Conservation (phyloP, 2,888 invertebrate genomes). For the Pristionchus arcanus region DNA sequence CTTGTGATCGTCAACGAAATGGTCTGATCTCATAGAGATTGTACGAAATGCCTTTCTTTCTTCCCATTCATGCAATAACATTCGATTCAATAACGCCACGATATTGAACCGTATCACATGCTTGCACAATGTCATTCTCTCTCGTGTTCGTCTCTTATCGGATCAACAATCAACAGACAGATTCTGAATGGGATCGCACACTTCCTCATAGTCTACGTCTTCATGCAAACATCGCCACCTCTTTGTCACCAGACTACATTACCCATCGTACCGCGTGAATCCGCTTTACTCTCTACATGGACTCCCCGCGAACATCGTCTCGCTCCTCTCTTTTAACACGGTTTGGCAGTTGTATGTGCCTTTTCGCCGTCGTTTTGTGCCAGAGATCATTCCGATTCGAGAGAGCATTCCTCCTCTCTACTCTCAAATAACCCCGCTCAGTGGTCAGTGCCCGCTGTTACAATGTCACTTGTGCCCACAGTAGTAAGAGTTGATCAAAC, state of each 20-base stretch:
- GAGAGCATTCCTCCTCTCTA: neutral
- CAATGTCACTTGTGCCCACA: constrained; percentile 16
- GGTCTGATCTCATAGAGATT: neutral
- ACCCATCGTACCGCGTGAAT: neutral
- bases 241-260: constrained; percentile 14
- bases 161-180: neutral
- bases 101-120: constrained; percentile 6
- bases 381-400: neutral
- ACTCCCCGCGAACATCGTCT: neutral
- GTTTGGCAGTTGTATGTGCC: neutral
- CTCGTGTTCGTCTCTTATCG: neutral
- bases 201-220: neutral
- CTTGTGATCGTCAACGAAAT: constrained; percentile 1
- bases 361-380: neutral
- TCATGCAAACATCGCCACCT: neutral
- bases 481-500: constrained; percentile 44
- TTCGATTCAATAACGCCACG: neutral
- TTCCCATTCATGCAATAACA: neutral
- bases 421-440: constrained; percentile 6
- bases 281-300: constrained; percentile 14
- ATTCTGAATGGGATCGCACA: neutral
- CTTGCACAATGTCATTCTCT: neutral
- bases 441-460: constrained; percentile 41
- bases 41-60: neutral
- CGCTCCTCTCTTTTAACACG: neutral